A percentile compares a stretch with the other conserved stretches of the same genome.
Conservation (phyloP, 2,113 vertebrate species). For the Labeo rohita region DNA sequence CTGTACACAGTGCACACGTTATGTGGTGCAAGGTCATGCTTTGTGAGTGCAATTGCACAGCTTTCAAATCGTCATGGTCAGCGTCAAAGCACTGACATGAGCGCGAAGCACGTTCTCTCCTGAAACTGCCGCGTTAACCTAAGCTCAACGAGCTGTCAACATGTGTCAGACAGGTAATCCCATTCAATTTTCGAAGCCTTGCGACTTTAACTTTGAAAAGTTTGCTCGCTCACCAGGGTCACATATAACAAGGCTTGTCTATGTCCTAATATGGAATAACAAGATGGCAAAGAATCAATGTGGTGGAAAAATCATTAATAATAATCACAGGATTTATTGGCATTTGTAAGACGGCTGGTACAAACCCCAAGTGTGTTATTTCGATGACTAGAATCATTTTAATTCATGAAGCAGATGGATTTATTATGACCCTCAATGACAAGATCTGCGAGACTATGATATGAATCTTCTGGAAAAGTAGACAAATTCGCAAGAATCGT, state of each 20-base stretch:
- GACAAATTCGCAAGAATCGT: background rate
- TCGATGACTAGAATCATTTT: constrained; percentile 52
- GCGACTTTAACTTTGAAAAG: constrained; percentile 40
- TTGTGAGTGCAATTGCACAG: background rate
- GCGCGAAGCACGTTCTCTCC: background rate
- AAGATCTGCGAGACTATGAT: constrained; percentile 35
- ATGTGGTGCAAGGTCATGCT: constrained; percentile 29
- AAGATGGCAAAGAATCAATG: constrained; percentile 69
- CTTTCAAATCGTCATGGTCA: background rate
- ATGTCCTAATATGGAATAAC: constrained; percentile 52
- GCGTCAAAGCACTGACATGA: constrained; percentile 6
- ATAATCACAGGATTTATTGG: constrained; percentile 77
- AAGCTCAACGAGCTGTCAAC: constrained; percentile 18
- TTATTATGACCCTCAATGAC: constrained; percentile 74
- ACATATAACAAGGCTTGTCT: constrained; percentile 15
- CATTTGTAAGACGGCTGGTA: constrained; percentile 61
- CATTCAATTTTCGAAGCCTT: constrained; percentile 17
- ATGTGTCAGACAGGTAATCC: constrained; percentile 10
- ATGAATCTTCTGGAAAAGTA: background rate
- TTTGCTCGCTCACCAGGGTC: constrained; percentile 19
- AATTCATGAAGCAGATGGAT: constrained; percentile 67
- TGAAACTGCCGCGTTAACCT: constrained; percentile 4
- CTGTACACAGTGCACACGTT: background rate
- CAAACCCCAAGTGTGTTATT: constrained; percentile 58
- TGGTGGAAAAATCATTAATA: constrained; percentile 71